Conservation (phyloP, 2,888 invertebrate genomes). For the Cantharis nigra region DNA sequence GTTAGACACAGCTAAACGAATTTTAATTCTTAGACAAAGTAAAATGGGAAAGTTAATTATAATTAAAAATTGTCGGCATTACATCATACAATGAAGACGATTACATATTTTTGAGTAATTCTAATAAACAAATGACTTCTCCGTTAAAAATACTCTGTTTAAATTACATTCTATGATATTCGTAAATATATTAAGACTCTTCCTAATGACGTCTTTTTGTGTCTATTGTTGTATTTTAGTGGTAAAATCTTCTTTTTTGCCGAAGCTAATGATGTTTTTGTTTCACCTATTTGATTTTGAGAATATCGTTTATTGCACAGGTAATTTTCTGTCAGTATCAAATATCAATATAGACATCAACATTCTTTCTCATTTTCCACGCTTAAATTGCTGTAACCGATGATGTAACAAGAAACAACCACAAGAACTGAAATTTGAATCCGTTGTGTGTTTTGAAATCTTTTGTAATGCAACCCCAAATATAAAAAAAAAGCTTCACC, state of each 20-base stretch:
- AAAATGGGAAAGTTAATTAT: background rate
- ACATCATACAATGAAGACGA: background rate
- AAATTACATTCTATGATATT: background rate
- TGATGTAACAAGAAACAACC: background rate
- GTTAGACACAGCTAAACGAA: background rate
- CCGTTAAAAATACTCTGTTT: background rate
- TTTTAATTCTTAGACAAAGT: background rate
- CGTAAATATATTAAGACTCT: background rate
- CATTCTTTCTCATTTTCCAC: background rate
- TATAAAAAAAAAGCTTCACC: background rate
- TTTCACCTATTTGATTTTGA: background rate
- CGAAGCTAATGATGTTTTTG: background rate
- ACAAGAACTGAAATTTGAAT: background rate
- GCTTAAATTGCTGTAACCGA: background rate
- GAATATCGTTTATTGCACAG: background rate
- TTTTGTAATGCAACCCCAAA: background rate
- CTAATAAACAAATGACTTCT: constrained; percentile 5
- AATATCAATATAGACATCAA: background rate
- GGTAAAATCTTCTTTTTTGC: background rate
- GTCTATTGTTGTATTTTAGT: background rate
- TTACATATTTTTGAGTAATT: constrained; percentile 3
- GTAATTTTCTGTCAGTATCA: background rate
- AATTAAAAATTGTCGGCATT: constrained; percentile 1
- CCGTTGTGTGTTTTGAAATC: background rate
- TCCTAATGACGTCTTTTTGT: background rate